phyloP scores from a whole-genome alignment of 2,113 vertebrate species.

The Megalops atlanticus region DNA sequence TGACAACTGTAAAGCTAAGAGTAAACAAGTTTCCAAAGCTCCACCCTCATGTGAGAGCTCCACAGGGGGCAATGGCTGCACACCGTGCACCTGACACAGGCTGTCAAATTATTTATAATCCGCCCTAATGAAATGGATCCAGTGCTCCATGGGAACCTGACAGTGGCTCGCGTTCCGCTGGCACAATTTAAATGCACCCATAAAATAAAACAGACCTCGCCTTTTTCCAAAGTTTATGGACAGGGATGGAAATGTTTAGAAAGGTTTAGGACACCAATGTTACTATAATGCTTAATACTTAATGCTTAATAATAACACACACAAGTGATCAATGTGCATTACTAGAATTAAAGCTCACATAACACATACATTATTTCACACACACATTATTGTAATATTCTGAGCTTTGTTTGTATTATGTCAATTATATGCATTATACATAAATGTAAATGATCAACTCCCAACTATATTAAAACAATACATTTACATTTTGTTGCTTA shows the following conservation, averaged over 20 bases:
- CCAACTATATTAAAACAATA: too few species aligned
- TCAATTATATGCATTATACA: too few species aligned
- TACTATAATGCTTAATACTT: too few species aligned
- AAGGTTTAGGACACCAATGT: too few species aligned
- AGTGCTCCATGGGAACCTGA: not conserved
- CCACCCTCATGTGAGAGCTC: not conserved
- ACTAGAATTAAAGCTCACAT: too few species aligned
- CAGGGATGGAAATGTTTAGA: not conserved
- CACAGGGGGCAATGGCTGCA: not conserved
- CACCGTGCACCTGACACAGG: constrained; percentile 4
- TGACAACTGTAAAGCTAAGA: not conserved
- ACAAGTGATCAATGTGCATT: too few species aligned
- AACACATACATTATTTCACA: too few species aligned
- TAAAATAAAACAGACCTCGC: not conserved
- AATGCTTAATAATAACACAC: too few species aligned
- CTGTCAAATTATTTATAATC: constrained; percentile 18
- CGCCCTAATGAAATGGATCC: constrained; percentile 6
- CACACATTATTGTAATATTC: too few species aligned
- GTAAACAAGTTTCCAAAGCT: not conserved
- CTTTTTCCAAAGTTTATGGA: not conserved
- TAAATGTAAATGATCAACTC: too few species aligned
- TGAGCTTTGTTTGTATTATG: too few species aligned
- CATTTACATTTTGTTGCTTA: too few species aligned
- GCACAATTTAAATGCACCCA: not conserved
- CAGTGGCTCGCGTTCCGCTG: not conserved